Base-by-base conservation (phyloP, 2,888 invertebrate genomes). In the Drosophila rellima region DNA sequence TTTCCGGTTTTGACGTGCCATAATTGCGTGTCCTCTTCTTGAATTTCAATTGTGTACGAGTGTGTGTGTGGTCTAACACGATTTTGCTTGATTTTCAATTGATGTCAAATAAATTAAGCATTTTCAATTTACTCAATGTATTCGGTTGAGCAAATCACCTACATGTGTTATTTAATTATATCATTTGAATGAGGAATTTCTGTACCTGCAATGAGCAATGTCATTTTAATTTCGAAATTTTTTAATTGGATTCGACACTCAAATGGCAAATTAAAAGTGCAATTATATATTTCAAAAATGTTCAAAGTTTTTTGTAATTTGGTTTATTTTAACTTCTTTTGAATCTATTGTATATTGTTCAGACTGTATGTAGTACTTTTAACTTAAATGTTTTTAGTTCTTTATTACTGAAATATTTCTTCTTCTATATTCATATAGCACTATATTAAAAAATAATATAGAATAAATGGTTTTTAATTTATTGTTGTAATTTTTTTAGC, bases 1-100 rank as follows among this genome's bases (percentile, higher is more conserved):
- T 80, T 86, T 82, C 86, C 78, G 86, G 68, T 70, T 61, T 56
- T 86, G 81, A 86, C 78, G 68, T 73, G 45, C 69, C 64, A 69
- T 69, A 74, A 74, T 74, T 74, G 74, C 64, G 57, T 26, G 68
- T 74, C 54, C 59, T 60, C 42, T 55, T 45, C 50, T 45, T 39
- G 56, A 17, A 29, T 70, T 42, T 50, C 64, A 33, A 62, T 45
- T 74, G 52, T 52, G 18, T 44, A 39, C 39, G 54, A 10, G 15
- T 15, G 44, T 26, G 29, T 57, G 33, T 60, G 40, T 13, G 20
- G 20, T 33, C 51, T 42, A 74, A 74, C 56, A 29, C 2, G 35
- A 73, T 64, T 64, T 52, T n/a, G 8, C 48, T 48, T 70, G 55
- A 74, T 65, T 74, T 74, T 60, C 57, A 57, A 59, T 73, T 50